Conservation (phyloP, 2,113 vertebrate genomes). For the Chloroceryle aenea region DNA sequence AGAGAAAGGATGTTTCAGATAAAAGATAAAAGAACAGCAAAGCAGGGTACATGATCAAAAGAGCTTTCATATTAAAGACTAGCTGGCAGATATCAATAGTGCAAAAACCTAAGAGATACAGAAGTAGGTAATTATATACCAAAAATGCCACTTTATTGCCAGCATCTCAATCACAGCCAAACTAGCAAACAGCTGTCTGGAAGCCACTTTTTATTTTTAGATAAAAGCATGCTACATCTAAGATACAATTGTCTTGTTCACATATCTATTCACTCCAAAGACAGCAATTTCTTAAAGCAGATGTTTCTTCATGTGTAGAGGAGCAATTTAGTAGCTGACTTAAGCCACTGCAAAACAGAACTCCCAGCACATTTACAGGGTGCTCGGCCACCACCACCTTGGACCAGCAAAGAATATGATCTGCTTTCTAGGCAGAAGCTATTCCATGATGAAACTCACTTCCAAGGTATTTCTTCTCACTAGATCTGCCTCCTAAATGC, state of each 20-base stretch:
- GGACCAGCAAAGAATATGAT: neutral
- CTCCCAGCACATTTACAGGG: neutral
- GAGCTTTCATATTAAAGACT: neutral
- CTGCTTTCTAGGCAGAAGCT: accelerated
- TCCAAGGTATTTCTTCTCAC: neutral
- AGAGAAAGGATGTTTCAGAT: neutral
- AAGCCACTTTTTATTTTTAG: neutral
- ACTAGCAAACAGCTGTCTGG: neutral
- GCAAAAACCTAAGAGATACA: neutral
- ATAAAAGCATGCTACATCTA: neutral
- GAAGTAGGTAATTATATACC: neutral
- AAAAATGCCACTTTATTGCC: neutral
- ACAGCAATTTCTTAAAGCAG: neutral
- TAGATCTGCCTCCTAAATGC: neutral
- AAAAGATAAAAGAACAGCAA: neutral
- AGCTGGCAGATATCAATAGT: neutral
- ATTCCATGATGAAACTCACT: neutral
- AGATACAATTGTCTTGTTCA: neutral
- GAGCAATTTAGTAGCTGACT: neutral
- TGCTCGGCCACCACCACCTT: neutral
- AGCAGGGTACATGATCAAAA: neutral
- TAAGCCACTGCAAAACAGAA: neutral
- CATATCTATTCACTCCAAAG: neutral
- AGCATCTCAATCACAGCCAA: neutral
- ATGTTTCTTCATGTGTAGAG: neutral